Conservation (phyloP, 2,113 vertebrate species). For the Rissa tridactyla region DNA sequence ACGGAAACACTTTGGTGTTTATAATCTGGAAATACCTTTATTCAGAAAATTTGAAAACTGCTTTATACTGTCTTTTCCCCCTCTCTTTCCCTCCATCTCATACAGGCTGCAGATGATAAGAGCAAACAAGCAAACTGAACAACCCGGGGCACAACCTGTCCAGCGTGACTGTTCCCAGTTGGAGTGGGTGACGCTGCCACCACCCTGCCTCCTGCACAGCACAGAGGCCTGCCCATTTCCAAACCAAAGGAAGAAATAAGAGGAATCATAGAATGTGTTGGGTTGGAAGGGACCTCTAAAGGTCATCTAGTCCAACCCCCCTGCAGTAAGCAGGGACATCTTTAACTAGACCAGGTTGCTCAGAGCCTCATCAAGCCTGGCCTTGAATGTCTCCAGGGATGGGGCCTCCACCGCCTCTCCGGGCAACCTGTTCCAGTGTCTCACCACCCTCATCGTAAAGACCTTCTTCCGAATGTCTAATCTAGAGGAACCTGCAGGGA, state of each 20-base stretch:
- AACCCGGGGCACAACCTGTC: background rate
- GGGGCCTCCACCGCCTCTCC: no score
- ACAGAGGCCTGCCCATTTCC: background rate
- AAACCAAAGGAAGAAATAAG: background rate
- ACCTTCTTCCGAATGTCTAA: no score
- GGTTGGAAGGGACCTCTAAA: no score
- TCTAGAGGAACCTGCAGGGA: background rate
- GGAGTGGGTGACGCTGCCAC: accelerated
- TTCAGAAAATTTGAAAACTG: background rate
- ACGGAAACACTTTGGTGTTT: background rate
- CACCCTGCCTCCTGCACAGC: accelerated
- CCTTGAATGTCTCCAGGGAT: no score
- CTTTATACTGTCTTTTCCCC: background rate
- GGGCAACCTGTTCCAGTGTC: no score
- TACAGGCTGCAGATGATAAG: background rate
- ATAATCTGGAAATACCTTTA: background rate
- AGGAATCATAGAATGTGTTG: background rate
- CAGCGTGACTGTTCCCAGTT: accelerated
- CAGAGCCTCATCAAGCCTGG: no score
- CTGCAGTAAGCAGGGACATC: no score
- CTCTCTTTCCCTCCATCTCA: background rate
- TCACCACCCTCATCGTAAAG: no score
- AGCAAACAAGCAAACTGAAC: background rate
- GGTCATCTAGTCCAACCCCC: no score
- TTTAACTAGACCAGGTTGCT: no score